A percentile compares a stretch with the other conserved stretches of the same genome.
Evolutionary conservation across 1,140 invertebrate species (phyloP).

Genomic region (Dendroctonus ponderosae): DNA sequence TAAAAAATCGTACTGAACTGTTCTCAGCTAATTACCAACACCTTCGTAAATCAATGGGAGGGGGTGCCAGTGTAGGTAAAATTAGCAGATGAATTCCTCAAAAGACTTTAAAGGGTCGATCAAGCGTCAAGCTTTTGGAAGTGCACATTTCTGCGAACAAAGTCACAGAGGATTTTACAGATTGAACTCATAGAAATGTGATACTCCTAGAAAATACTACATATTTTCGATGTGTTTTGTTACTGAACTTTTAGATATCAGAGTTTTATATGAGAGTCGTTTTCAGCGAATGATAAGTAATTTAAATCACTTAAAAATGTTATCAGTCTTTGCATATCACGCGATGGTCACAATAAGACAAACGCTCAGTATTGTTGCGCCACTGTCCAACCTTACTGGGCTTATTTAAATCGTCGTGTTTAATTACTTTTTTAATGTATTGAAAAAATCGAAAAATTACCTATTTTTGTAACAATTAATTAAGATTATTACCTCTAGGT

Average conservation of each 20-base stretch:
- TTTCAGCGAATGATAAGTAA: neutral
- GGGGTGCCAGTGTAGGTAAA: neutral
- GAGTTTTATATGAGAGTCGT: too few relatives aligned
- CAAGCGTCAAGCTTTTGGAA: neutral
- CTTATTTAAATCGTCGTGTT: neutral
- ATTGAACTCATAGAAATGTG: neutral
- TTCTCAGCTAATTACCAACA: neutral
- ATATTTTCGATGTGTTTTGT: neutral
- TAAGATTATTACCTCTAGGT: conserved; percentile 12
- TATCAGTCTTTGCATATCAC: conserved; percentile 3
- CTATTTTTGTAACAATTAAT: conserved; percentile 24
- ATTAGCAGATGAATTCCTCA: neutral
- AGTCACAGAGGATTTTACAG: too few relatives aligned
- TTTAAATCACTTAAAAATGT: neutral
- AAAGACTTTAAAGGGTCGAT: neutral
- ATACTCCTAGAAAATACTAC: neutral
- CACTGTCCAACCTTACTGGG: neutral
- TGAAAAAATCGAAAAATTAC: conserved; percentile 8
- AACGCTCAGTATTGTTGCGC: too few relatives aligned
- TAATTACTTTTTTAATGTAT: neutral
- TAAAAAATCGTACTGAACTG: neutral
- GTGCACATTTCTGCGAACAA: too few relatives aligned
- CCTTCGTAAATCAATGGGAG: neutral
- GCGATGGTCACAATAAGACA: too few relatives aligned
- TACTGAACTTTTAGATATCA: neutral